Evolutionary conservation across 2,888 invertebrate genomes (phyloP), one percentile per base, ranked within the genome.

Genomic region (Oligia fasciuncula): DNA sequence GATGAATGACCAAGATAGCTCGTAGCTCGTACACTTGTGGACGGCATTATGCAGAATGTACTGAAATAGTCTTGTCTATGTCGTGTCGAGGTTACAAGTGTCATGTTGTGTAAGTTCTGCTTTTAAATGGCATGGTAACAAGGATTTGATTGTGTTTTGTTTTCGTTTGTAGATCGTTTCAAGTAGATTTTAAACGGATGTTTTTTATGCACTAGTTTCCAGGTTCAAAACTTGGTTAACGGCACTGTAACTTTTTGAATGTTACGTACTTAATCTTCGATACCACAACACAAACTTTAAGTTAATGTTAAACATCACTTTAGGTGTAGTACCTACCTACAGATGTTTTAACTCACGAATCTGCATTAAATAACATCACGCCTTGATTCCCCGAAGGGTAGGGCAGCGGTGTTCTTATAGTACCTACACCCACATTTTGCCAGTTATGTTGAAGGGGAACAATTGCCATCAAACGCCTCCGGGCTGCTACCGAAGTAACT

Each of bases 11-110:
- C 60, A 67, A 83, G 83, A 83, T 85, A 85, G 43, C 73, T 29
- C 9, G 29, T 51, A 11, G 14, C 46, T 68, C 60, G 66, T 68
- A 70, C 63, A 79, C 54, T 79, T 66, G 75, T 76, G 72, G 81
- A 66, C 54, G 76, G 65, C 40, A 72, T 81, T 84, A 81, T 82
- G 73, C 60, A 84, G 68, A 73, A 69, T 65, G 62, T 60, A 78
- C 83, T 63, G 72, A 85, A 86, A 86, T 85, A 85, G 83, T 74
- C 74, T 76, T 75, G 83, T 79, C 51, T 40, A 66, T 57, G 63
- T 75, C 40, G 35, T 11, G 43, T 54, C n/a, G 74, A 85, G 86
- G 86, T 85, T 77, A 80, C 68, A 71, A 68, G 49, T 72, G 77
- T 54, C 54, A 54, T 51, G 73, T 68, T 73, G 68, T 60, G 67